Evolutionary conservation across 2,113 vertebrate species (phyloP).

Genomic region (Fregetta grallaria): DNA sequence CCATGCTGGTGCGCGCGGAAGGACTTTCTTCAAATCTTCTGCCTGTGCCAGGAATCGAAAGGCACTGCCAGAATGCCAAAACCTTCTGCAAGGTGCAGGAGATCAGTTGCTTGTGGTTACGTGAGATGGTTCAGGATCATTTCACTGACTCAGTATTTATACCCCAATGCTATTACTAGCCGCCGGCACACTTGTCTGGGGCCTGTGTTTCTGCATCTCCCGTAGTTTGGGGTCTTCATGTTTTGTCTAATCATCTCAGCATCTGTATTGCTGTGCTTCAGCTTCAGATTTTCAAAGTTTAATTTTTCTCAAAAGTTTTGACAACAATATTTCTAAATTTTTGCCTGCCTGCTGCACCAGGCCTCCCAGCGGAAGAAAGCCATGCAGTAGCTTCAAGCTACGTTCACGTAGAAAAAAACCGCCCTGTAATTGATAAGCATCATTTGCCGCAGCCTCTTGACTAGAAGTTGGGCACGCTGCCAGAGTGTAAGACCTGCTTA

Average conservation of each 20-base stretch:
- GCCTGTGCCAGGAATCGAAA: background rate
- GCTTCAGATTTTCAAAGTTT: background rate
- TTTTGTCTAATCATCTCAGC: background rate
- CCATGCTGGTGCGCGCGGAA: rapidly evolving
- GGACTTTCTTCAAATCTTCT: rapidly evolving
- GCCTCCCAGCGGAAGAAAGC: background rate
- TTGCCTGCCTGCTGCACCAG: background rate
- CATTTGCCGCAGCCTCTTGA: background rate
- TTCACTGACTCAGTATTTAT: background rate
- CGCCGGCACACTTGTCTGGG: rapidly evolving
- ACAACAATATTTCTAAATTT: background rate
- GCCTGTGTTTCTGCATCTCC: background rate
- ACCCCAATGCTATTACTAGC: background rate
- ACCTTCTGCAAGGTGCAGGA: too few relatives aligned
- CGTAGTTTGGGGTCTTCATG: rapidly evolving
- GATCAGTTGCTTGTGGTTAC: background rate
- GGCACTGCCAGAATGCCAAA: background rate
- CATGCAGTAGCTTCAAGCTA: rapidly evolving
- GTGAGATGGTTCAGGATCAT: background rate
- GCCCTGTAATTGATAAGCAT: background rate
- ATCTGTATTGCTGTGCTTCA: background rate
- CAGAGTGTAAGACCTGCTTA: background rate
- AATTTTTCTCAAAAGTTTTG: background rate
- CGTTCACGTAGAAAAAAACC: background rate
- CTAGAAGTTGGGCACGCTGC: rapidly evolving